These are phyloP conservation scores for Agrotis puta DNA, from an alignment of 2,888 invertebrate species.

Conservation along the genomic window DNA sequence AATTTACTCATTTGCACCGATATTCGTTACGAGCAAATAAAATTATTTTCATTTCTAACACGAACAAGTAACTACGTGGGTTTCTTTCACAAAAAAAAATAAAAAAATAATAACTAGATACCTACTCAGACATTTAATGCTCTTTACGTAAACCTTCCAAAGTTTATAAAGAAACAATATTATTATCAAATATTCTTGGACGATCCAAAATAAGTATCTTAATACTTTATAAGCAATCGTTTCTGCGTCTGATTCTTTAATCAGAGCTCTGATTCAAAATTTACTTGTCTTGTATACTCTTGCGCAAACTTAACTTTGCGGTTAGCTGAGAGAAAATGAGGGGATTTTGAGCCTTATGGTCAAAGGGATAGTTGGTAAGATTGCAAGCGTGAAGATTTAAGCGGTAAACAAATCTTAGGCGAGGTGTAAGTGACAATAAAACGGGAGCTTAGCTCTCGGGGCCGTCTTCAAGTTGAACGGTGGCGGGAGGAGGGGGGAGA, in stretches of 20 bases:
- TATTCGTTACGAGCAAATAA: conserved; percentile 72
- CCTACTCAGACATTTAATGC: conserved; percentile 41
- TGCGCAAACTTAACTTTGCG: conserved; percentile 67
- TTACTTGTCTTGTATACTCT: conserved; percentile 81
- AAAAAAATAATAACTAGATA: conserved; percentile 22
- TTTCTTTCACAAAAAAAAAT: conserved; percentile 27
- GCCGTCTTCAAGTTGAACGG: conserved; percentile 89
- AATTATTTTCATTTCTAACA: conserved; percentile 64
- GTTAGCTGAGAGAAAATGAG: conserved; percentile 17
- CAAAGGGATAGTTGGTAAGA: conserved; percentile 64
- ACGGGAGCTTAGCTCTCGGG: conserved; percentile 88
- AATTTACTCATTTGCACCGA: conserved; percentile 73
- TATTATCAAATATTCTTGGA: conserved; percentile 79
- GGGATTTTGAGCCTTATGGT: conserved; percentile 68
- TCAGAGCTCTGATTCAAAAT: conserved; percentile 85
- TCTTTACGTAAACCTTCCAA: conserved; percentile 62
- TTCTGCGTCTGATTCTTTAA: conserved; percentile 87
- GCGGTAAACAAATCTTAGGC: conserved; percentile 83
- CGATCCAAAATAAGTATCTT: conserved; percentile 83
- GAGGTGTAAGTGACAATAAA: conserved; percentile 91
- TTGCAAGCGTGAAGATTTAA: conserved; percentile 70
- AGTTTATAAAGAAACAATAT: conserved; percentile 74
- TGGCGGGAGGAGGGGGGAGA: conserved; percentile 59
- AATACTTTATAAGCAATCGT: conserved; percentile 87
- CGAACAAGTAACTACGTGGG: conserved; percentile 27